phyloP scores from a whole-genome alignment of 2,113 vertebrate species.

The Etheostoma cragini region DNA sequence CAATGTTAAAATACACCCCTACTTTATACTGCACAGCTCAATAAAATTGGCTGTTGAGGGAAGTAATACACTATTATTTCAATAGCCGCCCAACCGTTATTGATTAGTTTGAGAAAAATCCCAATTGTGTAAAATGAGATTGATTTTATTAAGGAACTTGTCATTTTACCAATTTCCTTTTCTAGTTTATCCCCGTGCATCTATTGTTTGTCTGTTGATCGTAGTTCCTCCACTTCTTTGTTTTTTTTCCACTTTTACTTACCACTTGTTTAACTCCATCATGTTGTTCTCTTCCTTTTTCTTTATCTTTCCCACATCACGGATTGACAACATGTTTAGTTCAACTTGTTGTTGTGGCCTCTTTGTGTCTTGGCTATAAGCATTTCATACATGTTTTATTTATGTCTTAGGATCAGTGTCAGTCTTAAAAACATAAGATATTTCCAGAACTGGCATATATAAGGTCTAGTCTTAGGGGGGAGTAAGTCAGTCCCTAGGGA shows the following conservation, averaged over 20 bases:
- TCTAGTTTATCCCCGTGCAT: conserved; percentile 7
- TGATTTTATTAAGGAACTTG: neutral
- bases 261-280: neutral
- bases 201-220: neutral
- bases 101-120: neutral
- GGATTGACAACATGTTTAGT: neutral
- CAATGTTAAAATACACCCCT: neutral
- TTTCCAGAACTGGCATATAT: too few relatives aligned
- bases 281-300: conserved; percentile 35
- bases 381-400: conserved; percentile 8
- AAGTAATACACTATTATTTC: neutral
- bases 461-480: too few relatives aligned
- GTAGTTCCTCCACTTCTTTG: conserved; percentile 15
- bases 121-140: neutral
- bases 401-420: neutral
- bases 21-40: neutral
- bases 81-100: neutral
- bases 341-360: conserved; percentile 2
- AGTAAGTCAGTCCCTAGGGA: too few relatives aligned
- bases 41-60: neutral
- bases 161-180: conserved; percentile 3
- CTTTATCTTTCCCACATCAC: neutral
- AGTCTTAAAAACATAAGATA: too few relatives aligned
- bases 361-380: fast-evolving
- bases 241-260: conserved; percentile 22